Conservation (phyloP, 1,140 invertebrate genomes). For the Sycophila sp. region DNA sequence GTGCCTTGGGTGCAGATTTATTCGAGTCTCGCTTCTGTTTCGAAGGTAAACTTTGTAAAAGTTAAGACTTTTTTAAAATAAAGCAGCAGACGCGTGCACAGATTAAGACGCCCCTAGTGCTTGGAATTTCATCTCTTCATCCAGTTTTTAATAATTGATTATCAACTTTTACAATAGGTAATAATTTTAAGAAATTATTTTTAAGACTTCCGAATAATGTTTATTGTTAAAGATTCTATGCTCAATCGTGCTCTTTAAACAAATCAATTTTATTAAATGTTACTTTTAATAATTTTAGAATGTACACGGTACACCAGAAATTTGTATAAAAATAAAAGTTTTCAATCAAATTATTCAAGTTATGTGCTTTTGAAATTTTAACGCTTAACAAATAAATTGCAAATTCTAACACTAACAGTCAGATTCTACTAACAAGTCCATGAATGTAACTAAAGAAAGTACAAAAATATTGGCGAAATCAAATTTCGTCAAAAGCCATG, state of each 20-base stretch:
- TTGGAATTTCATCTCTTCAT: conserved; percentile 2
- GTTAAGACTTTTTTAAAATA: conserved; percentile 3
- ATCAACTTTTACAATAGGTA: conserved; percentile 11
- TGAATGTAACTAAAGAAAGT: no score
- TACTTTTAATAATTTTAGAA: not conserved
- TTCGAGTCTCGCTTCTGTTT: conserved; percentile 1
- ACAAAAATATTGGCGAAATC: no score
- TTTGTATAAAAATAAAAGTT: no score
- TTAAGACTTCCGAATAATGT: not conserved
- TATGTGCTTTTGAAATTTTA: no score
- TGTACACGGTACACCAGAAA: not conserved
- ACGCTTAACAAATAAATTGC: not conserved
- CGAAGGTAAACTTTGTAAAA: not conserved
- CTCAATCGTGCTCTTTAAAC: not conserved
- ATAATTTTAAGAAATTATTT: not conserved
- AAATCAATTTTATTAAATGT: not conserved
- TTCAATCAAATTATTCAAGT: no score
- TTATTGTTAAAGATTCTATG: not conserved
- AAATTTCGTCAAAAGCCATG: no score
- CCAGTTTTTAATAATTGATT: not conserved
- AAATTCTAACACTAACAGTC: not conserved
- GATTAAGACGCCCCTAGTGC: not conserved
- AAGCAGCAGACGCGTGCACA: not conserved
- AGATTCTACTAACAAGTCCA: not conserved
- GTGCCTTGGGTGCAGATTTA: conserved; percentile 64